Evolutionary conservation across 1,140 invertebrate species (phyloP), one percentile per base, ranked within the genome.

Genomic region (Eubasilissa regina): DNA sequence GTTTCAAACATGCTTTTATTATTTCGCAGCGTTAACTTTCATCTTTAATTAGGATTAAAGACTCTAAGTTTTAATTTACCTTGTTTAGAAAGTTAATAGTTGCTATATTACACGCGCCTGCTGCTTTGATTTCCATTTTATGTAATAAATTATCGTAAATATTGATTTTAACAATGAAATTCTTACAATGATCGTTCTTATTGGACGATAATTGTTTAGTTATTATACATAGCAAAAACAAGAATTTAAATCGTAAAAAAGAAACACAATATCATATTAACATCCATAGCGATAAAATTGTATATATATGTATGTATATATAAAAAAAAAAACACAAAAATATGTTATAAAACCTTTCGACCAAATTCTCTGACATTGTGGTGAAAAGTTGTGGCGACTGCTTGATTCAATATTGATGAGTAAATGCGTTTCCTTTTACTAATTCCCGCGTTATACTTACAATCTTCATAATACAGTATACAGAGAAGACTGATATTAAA

Each of bases 361-460:
- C n/a, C n/a, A 51, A 13, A 13, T 51, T 51, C 8, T n/a, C 1
- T 8, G 11, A 1, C 11, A 13, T 51, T 51, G 25, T 35, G 25
- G 48, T 13, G 9, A 51, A 51, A 13, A 8, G 11, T 13, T 8
- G n/a, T n/a, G n/a, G n/a, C n/a, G n/a, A n/a, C n/a, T n/a, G 9
- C n/a, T 51, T 13, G 1, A 51, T 51, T 3, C 48, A 15, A 51
- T 51, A 51, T 13, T 13, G 11, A 64, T 25, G 1, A 25, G 3
- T 13, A 64, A 25, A 64, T 25, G 3, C 19, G 15, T 68, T 48
- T 68, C 44, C 45, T 68, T 47, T 68, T 48, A 0, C 64, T 21
- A 19, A 68, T 68, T 68, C 64, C 64, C 64, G 64, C 64, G 64
- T 68, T 68, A 68, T 44, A 68, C 64, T 68, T 68, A 68, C 4